Base-by-base conservation (phyloP, 2,113 vertebrate genomes). In the Microcebus murinus region DNA sequence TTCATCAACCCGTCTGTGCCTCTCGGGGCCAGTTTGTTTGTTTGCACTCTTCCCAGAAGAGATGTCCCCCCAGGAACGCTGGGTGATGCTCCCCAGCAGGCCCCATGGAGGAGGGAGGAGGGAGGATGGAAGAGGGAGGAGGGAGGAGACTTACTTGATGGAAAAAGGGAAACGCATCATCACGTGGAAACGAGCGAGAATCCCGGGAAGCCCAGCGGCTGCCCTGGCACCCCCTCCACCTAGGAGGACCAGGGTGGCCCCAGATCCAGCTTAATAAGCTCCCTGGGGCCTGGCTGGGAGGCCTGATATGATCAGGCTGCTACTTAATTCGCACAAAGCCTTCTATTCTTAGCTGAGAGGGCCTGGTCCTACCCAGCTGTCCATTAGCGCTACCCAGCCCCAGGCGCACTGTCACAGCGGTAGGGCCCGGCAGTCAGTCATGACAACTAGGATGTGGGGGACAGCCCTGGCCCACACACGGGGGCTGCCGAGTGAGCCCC, bases 271-370 rank as follows among this genome's bases (percentile, higher is more conserved):
- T 94, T 95, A 95, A 96, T 94, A 96, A 96, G 93, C 82, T 95
- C 87, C 65, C 83, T 9, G 21, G 76, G 83, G 96, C 91, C 83
- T 31, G 36, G 42, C 31, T 36, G 3, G 63, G 96, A 90, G 92
- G 79, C 84, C 86, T 76, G 87, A 93, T 90, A 67, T 3, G 90
- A 77, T 94, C 29, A 67, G 42, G 95, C 68, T 79, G 86, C 61
- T 92, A 84, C 96, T 96, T 96, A 96, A 94, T 61, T 86, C 77
- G 0, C 88, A 92, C 77, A 94, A 85, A 95, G 83, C 85, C 57
- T 94, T 96, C 97, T 97, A 94, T 97, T 96, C 93, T 96, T 93
- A 93, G 95, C 93, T 31, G 68, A 73, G 61, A 80, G 74, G 10
- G 25, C 52, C 15, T 59, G 31, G 52, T 13, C 80, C 74, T 85